These are phyloP conservation scores for Mohoua ochrocephala DNA, from an alignment of 2,113 vertebrate species.

Conservation along the genomic window DNA sequence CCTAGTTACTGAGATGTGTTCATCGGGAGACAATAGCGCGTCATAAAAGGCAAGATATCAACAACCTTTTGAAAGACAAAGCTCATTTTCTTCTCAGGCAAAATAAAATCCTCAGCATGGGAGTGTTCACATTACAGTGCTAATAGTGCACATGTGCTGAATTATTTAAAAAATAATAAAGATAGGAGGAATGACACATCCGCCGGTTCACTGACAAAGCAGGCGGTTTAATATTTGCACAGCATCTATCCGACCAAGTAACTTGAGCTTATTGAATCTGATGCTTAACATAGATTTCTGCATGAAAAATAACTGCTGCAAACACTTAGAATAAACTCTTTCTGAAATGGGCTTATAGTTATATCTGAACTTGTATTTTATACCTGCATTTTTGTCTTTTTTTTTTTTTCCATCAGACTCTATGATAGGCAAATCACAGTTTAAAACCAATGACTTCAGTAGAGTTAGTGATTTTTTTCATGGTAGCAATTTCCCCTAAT, in stretches of 20 bases:
- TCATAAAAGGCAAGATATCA: background rate
- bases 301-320: background rate
- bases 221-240: background rate
- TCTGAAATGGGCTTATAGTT: background rate
- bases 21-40: background rate
- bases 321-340: background rate
- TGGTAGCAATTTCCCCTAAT: background rate
- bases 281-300: background rate
- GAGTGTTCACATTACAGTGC: background rate
- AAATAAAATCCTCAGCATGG: conserved; percentile 41
- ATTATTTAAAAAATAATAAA: conserved; percentile 61
- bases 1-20: background rate
- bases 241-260: background rate
- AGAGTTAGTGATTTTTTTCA: background rate
- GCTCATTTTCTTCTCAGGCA: conserved; percentile 11
- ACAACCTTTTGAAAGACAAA: conserved; percentile 11
- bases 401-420: background rate
- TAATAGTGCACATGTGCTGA: conserved; percentile 7
- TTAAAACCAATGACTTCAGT: background rate
- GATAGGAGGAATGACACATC: background rate
- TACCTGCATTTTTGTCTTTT: background rate
- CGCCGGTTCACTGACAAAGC: background rate
- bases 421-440: background rate
- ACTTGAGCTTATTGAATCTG: background rate
- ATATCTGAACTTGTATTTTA: background rate